A percentile compares a stretch with the other conserved stretches of the same genome.
phyloP scores from a whole-genome alignment of 2,888 invertebrate species.

The Tryphoninae sp. region DNA sequence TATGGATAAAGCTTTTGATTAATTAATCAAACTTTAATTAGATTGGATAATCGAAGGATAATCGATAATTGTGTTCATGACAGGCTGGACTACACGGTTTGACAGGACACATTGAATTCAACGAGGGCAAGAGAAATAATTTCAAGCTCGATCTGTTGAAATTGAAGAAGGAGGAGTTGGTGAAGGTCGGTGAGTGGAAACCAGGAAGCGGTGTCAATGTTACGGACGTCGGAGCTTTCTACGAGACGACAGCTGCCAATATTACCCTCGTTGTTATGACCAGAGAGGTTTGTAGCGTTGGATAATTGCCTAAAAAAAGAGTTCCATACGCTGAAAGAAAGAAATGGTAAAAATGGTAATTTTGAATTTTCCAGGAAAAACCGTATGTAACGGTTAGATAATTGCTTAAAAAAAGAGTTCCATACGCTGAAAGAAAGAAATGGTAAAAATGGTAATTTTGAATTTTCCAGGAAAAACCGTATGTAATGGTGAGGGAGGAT shows the following conservation, averaged over 20 bases:
- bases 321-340: not conserved
- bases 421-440: not conserved
- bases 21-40: no score
- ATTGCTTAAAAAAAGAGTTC: not conserved
- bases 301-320: not conserved
- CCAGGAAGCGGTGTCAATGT: constrained; percentile 89
- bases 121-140: constrained; percentile 91
- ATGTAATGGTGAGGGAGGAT: constrained; percentile 94
- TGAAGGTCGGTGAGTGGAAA: constrained; percentile 92
- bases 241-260: constrained; percentile 90
- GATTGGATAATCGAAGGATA: no score
- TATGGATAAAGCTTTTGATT: no score
- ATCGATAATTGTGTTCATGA: constrained; percentile 54
- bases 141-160: constrained; percentile 94
- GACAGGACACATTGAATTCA: constrained; percentile 94
- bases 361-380: constrained; percentile 86
- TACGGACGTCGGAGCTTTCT: constrained; percentile 93
- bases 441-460: constrained; percentile 12
- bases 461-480: constrained; percentile 89
- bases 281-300: constrained; percentile 85
- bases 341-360: constrained; percentile 5
- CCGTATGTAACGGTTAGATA: constrained; percentile 91
- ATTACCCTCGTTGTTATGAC: constrained; percentile 95
- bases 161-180: constrained; percentile 89
- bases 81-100: constrained; percentile 92